Evolutionary conservation across 2,113 vertebrate genomes (phyloP).

Genomic region (Microtus pennsylvanicus): DNA sequence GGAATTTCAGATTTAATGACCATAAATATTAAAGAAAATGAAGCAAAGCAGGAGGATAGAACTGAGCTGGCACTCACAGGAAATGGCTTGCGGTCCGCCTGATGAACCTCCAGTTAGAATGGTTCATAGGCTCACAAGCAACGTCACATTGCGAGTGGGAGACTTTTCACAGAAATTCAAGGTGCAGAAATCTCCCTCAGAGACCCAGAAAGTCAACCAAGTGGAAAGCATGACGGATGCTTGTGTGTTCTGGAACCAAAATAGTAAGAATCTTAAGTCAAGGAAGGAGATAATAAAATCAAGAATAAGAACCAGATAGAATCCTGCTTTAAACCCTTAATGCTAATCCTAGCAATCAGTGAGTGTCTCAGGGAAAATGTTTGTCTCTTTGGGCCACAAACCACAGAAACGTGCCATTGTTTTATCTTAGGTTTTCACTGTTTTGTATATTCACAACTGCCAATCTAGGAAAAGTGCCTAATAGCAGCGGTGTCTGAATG

Average conservation of each 20-base stretch:
- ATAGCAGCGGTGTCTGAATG: background rate
- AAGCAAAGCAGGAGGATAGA: background rate
- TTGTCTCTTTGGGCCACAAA: background rate
- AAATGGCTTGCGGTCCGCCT: background rate
- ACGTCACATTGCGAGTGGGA: background rate
- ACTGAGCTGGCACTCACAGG: background rate
- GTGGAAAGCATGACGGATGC: background rate
- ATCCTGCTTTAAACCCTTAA: background rate
- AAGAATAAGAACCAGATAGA: background rate
- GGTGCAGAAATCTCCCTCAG: background rate
- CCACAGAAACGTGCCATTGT: background rate
- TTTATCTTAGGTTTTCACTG: background rate
- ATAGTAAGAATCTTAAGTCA: background rate
- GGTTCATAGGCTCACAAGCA: background rate
- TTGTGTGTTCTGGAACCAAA: background rate
- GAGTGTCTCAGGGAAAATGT: background rate
- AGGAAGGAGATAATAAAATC: background rate
- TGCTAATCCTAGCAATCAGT: background rate
- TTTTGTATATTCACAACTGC: background rate
- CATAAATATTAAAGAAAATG: background rate
- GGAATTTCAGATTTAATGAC: background rate
- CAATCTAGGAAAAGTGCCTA: background rate
- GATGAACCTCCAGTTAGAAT: background rate
- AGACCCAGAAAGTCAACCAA: background rate
- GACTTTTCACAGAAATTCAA: conserved; percentile 40